Evolutionary conservation across 2,113 vertebrate genomes (phyloP), one percentile per base, ranked within the genome.

Genomic region (Parus major): DNA sequence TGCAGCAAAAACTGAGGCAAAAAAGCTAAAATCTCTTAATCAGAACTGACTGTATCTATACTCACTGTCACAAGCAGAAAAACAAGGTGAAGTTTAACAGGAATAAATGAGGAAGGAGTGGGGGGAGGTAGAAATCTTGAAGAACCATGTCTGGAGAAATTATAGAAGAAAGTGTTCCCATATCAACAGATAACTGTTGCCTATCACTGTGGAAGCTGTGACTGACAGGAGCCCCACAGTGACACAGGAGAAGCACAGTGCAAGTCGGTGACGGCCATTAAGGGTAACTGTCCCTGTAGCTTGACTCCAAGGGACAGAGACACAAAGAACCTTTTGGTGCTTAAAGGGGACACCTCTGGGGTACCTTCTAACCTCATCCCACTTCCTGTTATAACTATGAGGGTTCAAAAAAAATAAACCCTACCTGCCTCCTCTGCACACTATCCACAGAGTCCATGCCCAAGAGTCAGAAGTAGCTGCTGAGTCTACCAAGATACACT

Each of bases 211-310:
- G 47, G 42, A 57, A 65, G 44, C 42, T 33, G 13, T 2, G 7
- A 23, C n/a, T 61, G 42, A 47, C 50, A 44, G 61, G 69, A 76
- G 14, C 41, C 35, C 15, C 11, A 3, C 50, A 10, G 46, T 15
- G 47, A 68, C 29, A 39, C 41, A 57, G 24, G 33, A 60, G 78
- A 16, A 41, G 15, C 42, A 75, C 19, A 41, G 49, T 42, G 33
- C 11, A 46, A 0, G 0, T 5, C 0, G 2, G 20, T 7, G 7
- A 35, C 3, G 6, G 44, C 28, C 36, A 9, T 14, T 12, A 21
- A 82, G 9, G 35, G 16, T 20, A 24, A 42, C 29, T 60, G 31
- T 52, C 18, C 14, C 25, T 28, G 11, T 12, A 64, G 44, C 49
- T 33, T 47, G 52, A 39, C 29, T 64, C 25, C 18, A 25, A 61